Evolutionary conservation across 2,888 invertebrate species (phyloP).

Genomic region (Aphelenchoides bicaudatus): DNA sequence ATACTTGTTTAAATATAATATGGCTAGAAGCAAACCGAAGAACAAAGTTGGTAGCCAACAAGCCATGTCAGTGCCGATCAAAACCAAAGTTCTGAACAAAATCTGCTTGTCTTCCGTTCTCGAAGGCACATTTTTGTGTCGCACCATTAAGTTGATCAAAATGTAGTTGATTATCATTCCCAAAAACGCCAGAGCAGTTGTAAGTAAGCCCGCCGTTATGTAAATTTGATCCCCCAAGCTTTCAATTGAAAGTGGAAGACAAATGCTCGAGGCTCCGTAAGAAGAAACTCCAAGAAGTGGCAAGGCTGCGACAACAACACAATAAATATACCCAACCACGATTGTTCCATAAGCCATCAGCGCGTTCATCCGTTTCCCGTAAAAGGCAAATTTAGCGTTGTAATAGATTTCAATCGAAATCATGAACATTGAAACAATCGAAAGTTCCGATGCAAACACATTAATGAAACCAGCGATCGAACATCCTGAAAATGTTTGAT

Average conservation of each 20-base stretch:
- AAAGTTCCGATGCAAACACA: conserved; percentile 82
- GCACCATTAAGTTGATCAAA: conserved; percentile 47
- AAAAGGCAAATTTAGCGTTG: conserved; percentile 69
- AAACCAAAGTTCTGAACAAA: conserved; percentile 73
- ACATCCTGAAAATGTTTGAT: conserved; percentile 80
- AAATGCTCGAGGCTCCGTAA: conserved; percentile 92
- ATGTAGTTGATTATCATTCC: conserved; percentile 75
- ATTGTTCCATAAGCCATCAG: conserved; percentile 24
- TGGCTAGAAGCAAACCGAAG: conserved; percentile 34
- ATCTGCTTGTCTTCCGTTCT: conserved; percentile 49
- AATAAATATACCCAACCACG: conserved; percentile 30
- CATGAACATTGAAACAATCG: conserved; percentile 89
- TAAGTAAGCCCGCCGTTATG: conserved; percentile 68
- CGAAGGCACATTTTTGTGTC: conserved; percentile 27
- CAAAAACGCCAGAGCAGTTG: conserved; percentile 88
- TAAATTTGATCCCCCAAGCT: conserved; percentile 68
- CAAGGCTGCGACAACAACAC: conserved; percentile 68
- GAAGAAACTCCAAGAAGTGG: conserved; percentile 86
- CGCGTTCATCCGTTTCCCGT: conserved; percentile 77
- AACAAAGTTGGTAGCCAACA: conserved; percentile 98
- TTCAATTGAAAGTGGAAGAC: conserved; percentile 87
- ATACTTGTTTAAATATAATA: not conserved
- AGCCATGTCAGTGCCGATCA: conserved; percentile 92
- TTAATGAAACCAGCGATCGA: conserved; percentile 90
- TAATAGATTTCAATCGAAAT: conserved; percentile 66